These are phyloP conservation scores for Alentia gelatinosa DNA, from an alignment of 2,888 invertebrate species.

Conservation along the genomic window DNA sequence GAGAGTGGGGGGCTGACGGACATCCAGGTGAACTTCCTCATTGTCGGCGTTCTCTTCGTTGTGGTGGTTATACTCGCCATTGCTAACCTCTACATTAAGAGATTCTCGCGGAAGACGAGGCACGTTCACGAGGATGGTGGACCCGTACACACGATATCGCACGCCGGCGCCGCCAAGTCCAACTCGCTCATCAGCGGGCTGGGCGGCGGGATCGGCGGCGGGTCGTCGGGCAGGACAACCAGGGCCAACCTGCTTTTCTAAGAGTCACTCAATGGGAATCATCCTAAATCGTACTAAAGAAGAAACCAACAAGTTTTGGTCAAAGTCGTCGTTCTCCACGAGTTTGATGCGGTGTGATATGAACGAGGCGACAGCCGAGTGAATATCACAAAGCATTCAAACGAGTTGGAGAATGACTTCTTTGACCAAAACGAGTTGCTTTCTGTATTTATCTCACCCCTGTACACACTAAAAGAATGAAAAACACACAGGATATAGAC, in stretches of 20 bases:
- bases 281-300: too few species aligned
- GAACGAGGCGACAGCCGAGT: too few species aligned
- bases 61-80: constrained; percentile 54
- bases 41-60: constrained; percentile 52
- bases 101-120: constrained; percentile 23
- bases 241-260: constrained; percentile 28
- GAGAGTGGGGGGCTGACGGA: constrained; percentile 36
- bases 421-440: too few species aligned
- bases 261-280: too few species aligned
- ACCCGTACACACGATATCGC: constrained; percentile 22
- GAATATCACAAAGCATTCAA: too few species aligned
- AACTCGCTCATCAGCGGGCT: background rate
- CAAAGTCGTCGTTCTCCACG: too few species aligned
- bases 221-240: background rate
- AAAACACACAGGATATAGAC: too few species aligned
- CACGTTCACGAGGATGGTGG: constrained; percentile 2
- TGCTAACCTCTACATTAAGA: constrained; percentile 48
- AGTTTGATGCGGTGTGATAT: too few species aligned
- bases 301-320: too few species aligned
- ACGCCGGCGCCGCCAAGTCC: background rate
- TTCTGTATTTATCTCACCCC: too few species aligned
- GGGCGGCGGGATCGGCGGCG: constrained; percentile 5
- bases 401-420: too few species aligned
- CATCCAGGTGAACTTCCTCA: constrained; percentile 54
- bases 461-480: too few species aligned